Percentiles rank a stretch among this genome's conserved stretches.
Evolutionary conservation across 2,888 invertebrate genomes (phyloP).

Genomic region (Watsonalla cultraria): DNA sequence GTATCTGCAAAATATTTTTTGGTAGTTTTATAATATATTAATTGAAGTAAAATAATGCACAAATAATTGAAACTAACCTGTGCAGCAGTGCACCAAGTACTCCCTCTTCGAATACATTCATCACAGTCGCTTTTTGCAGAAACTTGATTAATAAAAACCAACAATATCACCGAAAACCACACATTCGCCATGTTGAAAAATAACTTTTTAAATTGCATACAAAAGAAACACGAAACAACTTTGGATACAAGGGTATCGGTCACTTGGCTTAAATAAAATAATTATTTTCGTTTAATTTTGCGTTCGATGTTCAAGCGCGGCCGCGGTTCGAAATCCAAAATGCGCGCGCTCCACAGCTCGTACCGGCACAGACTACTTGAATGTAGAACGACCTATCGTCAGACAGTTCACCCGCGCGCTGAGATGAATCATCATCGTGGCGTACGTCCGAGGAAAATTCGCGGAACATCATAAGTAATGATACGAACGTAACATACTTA

Average conservation of each 20-base stretch:
- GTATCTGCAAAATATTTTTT: no score
- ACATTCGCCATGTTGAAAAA: conserved; percentile 44
- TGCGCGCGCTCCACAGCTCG: conserved; percentile 38
- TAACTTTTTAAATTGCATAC: not conserved
- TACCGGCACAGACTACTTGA: conserved; percentile 39
- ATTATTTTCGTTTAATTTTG: not conserved
- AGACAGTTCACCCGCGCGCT: conserved; percentile 29
- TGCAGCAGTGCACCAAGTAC: conserved; percentile 51
- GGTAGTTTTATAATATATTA: no score
- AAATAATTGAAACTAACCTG: not conserved
- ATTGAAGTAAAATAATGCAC: not conserved
- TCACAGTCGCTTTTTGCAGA: conserved; percentile 35
- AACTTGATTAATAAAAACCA: conserved; percentile 42
- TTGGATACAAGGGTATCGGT: not conserved
- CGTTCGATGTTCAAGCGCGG: conserved; percentile 3
- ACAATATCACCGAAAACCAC: conserved; percentile 50
- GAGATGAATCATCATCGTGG: conserved; percentile 55
- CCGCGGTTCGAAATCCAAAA: conserved; percentile 38
- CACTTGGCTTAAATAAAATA: not conserved
- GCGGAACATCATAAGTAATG: conserved; percentile 40
- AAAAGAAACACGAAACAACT: not conserved
- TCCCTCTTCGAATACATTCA: conserved; percentile 52
- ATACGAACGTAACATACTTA: conserved; percentile 13
- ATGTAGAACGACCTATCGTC: conserved; percentile 26
- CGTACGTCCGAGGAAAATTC: conserved; percentile 43